phyloP scores from a whole-genome alignment of 1,140 invertebrate genomes.

The Hycleus cichorii region DNA sequence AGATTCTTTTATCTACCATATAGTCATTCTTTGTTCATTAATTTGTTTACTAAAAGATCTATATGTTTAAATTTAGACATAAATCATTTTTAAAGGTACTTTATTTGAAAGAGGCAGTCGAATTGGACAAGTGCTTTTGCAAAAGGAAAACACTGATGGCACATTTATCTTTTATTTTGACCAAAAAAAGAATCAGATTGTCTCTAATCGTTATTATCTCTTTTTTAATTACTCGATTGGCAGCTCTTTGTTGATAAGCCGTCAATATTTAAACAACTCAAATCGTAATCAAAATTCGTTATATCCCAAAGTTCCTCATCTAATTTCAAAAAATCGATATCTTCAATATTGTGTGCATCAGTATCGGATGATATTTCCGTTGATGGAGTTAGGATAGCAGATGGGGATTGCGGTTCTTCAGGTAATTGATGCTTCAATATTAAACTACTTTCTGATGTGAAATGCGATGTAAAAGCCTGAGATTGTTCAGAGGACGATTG shows the following conservation, averaged over 20 bases:
- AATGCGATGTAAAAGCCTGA: slow-evolving; percentile 51
- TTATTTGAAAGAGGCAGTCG: slow-evolving; percentile 26
- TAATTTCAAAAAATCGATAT: slow-evolving; percentile 32
- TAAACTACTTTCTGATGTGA: slow-evolving; percentile 48
- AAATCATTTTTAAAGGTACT: slow-evolving; percentile 21
- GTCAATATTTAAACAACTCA: slow-evolving; percentile 33
- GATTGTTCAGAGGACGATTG: slow-evolving; percentile 22
- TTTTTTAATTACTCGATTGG: slow-evolving; percentile 15
- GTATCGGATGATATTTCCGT: slow-evolving; percentile 33
- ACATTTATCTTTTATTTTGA: slow-evolving; percentile 8
- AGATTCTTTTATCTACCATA: slow-evolving; percentile 14
- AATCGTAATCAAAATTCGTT: slow-evolving; percentile 38
- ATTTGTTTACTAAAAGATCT: slow-evolving; percentile 2
- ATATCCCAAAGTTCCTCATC: slow-evolving; percentile 38
- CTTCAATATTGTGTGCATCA: slow-evolving; percentile 28
- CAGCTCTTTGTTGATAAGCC: slow-evolving; percentile 28
- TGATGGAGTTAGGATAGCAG: slow-evolving; percentile 50
- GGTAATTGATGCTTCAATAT: slow-evolving; percentile 28
- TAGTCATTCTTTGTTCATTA: background rate
- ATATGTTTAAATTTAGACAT: slow-evolving; percentile 10
- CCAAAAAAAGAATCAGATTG: background rate
- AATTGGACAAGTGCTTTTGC: slow-evolving; percentile 27
- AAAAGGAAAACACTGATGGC: slow-evolving; percentile 22
- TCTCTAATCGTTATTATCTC: background rate
- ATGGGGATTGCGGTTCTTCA: slow-evolving; percentile 46